Base-by-base conservation (phyloP, 2,888 invertebrate species). In the Dicycla oo region DNA sequence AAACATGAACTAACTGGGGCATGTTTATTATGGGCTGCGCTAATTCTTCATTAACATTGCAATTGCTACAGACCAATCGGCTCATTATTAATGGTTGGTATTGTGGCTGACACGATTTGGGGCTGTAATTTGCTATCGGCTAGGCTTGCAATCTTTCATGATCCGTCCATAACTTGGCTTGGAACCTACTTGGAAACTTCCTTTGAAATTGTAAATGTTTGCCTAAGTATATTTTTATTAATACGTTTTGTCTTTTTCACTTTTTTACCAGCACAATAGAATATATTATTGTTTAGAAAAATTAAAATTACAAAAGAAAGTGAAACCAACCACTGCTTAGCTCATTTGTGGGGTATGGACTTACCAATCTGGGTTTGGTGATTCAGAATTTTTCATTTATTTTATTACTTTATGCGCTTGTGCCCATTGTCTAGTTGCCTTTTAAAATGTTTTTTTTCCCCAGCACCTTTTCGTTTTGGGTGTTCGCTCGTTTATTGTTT, bases 401-500 rank as follows among this genome's bases (percentile, higher is more conserved):
- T 91, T 92, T 92, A 89, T 91, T 87, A 88, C 88, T 86, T 87
- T 87, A 90, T 86, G 87, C 87, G 83, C 88, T 88, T 89, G 87
- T 87, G 81, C 82, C 89, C 88, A 91, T 94, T 94, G 94, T 94
- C 90, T 92, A 90, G 88, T 90, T 88, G 86, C 82, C 87, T 89
- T 90, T 88, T 89, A 87, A 90, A 92, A 88, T 85, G 57, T 74
- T 57, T 78, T 89, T 89, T 91, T 92, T 73, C 91, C 93, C 88
- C 88, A 89, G 83, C 85, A 84, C 93, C 91, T 92, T 94, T 92
- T 90, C 89, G 88, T 88, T 89, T 87, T 91, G 92, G 93, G 89
- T 91, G 91, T 93, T 91, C 92, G 87, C 86, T 88, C 88, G 87
- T 90, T 92, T 92, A 93, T 93, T 92, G 91, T 91, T 91, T 89